Percentiles rank a stretch among this genome's conserved stretches.
Evolutionary conservation across 2,888 invertebrate species (phyloP).

Genomic region (Matsumyia berberina): DNA sequence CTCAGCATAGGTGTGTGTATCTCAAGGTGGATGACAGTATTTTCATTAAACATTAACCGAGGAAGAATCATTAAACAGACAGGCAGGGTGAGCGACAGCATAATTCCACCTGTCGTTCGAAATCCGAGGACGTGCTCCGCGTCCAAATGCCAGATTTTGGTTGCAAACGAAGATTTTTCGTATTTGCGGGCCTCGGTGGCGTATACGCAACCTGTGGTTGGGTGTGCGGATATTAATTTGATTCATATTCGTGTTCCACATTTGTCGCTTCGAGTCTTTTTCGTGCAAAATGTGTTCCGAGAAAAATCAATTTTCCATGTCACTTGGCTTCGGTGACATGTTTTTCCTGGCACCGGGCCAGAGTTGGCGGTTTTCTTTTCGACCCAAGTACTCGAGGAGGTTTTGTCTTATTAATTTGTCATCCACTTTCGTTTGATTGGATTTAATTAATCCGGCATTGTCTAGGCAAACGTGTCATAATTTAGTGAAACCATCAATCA

Average conservation of each 20-base stretch:
- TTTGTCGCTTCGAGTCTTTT: conserved; percentile 29
- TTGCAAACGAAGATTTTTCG: conserved; percentile 7
- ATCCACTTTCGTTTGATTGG: conserved; percentile 35
- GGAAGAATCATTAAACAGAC: conserved; percentile 61
- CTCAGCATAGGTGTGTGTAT: conserved; percentile 21
- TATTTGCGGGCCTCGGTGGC: conserved; percentile 12
- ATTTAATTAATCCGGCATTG: conserved; percentile 55
- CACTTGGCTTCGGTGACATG: conserved; percentile 41
- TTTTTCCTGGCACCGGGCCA: conserved; percentile 48
- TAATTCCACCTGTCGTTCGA: conserved; percentile 67
- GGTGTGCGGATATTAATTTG: conserved; percentile 26
- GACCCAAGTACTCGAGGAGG: not conserved
- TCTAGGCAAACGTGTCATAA: conserved; percentile 42
- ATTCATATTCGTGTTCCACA: conserved; percentile 45
- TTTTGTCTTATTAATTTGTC: conserved; percentile 25
- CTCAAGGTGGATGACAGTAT: conserved; percentile 49
- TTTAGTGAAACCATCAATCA: conserved; percentile 35
- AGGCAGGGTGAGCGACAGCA: conserved; percentile 63
- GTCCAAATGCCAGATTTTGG: conserved; percentile 30
- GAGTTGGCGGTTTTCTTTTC: not conserved
- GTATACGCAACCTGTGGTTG: conserved; percentile 35
- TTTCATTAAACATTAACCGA: conserved; percentile 61
- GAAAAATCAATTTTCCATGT: conserved; percentile 54
- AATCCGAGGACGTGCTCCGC: conserved; percentile 60
- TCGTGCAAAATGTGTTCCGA: conserved; percentile 32